Conservation (phyloP, 1,140 invertebrate species). For the Drosophila quadrilineata region DNA sequence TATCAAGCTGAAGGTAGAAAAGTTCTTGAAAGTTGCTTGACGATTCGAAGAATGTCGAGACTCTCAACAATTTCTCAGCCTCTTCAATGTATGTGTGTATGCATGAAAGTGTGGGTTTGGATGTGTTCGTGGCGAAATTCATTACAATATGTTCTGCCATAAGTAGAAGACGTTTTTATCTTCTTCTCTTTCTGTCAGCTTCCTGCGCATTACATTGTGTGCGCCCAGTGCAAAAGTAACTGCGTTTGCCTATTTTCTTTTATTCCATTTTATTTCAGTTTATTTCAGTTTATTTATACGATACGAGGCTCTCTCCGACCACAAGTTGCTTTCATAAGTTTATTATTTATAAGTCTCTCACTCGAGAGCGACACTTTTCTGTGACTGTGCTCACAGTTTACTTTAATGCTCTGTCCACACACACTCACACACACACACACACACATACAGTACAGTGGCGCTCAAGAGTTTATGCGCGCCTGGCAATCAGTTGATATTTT, state of each 20-base stretch:
- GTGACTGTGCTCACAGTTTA: conserved; percentile 49
- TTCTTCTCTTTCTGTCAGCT: not conserved
- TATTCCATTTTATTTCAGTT: conserved; percentile 47
- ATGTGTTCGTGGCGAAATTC: conserved; percentile 48
- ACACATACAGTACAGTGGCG: conserved; percentile 7
- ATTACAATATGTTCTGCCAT: conserved; percentile 53
- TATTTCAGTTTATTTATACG: conserved; percentile 28
- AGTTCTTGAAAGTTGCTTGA: no score
- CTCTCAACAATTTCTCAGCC: not conserved
- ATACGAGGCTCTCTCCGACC: not conserved
- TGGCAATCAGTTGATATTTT: conserved; percentile 62
- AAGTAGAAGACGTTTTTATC: conserved; percentile 10
- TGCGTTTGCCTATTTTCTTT: conserved; percentile 15
- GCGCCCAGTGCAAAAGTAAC: conserved; percentile 21
- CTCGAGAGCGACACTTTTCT: conserved; percentile 64
- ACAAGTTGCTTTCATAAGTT: conserved; percentile 55
- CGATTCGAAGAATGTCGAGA: not conserved
- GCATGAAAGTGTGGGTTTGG: not conserved
- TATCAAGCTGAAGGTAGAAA: no score
- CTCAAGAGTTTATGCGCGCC: conserved; percentile 35
- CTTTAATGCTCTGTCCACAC: conserved; percentile 9
- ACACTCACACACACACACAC: not conserved
- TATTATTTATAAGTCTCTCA: conserved; percentile 69
- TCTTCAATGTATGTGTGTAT: not conserved
- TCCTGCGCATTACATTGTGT: conserved; percentile 31